Evolutionary conservation across 2,888 invertebrate genomes (phyloP).

Genomic region (Parelbella ahira): DNA sequence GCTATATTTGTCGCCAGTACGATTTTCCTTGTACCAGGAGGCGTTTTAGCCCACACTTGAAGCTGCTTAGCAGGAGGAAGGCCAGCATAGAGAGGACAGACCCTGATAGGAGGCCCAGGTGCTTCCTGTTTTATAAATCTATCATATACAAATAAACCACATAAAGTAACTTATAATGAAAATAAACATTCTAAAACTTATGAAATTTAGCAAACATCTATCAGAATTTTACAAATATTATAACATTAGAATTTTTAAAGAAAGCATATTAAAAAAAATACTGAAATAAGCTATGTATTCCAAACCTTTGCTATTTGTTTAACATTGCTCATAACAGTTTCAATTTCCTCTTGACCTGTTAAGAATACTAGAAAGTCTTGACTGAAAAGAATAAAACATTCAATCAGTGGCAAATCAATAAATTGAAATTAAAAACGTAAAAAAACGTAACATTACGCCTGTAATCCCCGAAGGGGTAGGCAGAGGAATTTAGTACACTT

Average conservation of each 20-base stretch:
- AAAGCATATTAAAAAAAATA: too few relatives aligned
- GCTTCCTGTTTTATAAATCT: conserved; percentile 63
- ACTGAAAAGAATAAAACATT: conserved; percentile 69
- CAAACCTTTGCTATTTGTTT: conserved; percentile 85
- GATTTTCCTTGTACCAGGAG: conserved; percentile 90
- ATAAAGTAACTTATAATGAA: background rate
- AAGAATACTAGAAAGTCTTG: conserved; percentile 96
- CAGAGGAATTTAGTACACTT: too few relatives aligned
- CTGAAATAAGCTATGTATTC: too few relatives aligned
- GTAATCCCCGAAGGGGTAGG: too few relatives aligned
- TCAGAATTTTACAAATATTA: too few relatives aligned
- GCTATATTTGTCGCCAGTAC: conserved; percentile 98
- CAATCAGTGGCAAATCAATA: too few relatives aligned
- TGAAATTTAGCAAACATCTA: too few relatives aligned
- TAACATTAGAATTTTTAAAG: too few relatives aligned
- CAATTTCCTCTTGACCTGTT: conserved; percentile 98
- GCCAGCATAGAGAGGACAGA: conserved; percentile 95
- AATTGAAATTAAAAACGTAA: too few relatives aligned
- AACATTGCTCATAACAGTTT: conserved; percentile 88
- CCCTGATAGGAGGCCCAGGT: conserved; percentile 84
- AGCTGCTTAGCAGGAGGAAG: conserved; percentile 92
- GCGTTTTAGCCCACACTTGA: conserved; percentile 89
- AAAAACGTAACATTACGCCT: too few relatives aligned
- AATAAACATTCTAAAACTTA: too few relatives aligned
- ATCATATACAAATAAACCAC: conserved; percentile 33